Evolutionary conservation across 2,888 invertebrate species (phyloP).

Genomic region (Andrena trimmerana): DNA sequence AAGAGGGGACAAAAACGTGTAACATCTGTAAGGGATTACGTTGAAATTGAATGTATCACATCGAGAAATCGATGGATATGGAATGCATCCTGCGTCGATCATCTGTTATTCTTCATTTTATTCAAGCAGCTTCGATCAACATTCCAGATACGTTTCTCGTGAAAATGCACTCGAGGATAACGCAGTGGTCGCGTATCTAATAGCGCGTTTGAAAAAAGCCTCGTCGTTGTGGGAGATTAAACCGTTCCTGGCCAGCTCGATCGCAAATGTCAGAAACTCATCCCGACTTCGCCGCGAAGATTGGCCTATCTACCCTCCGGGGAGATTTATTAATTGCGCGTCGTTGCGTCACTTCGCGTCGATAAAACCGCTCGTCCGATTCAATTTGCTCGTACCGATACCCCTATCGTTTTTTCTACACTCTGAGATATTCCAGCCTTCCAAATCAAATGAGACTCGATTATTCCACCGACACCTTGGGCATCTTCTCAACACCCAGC

Average conservation of each 20-base stretch:
- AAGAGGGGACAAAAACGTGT: too few relatives aligned
- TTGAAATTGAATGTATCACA: too few relatives aligned
- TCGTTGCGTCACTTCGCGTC: slow-evolving; percentile 40
- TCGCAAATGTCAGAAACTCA: slow-evolving; percentile 50
- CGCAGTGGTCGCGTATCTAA: slow-evolving; percentile 48
- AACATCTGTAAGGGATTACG: too few relatives aligned
- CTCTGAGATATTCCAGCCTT: not conserved
- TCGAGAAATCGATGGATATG: too few relatives aligned
- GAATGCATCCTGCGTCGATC: not conserved
- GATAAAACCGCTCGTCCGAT: slow-evolving; percentile 38
- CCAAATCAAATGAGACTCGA: too few relatives aligned
- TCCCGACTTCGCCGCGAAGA: slow-evolving; percentile 19
- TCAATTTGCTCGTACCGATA: slow-evolving; percentile 27
- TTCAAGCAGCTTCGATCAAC: not conserved
- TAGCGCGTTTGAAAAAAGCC: slow-evolving; percentile 57
- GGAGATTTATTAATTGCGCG: slow-evolving; percentile 52
- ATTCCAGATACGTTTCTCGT: slow-evolving; percentile 29
- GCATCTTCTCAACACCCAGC: too few relatives aligned
- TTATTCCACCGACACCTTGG: too few relatives aligned
- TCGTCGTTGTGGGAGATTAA: slow-evolving; percentile 43
- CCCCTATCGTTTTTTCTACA: slow-evolving; percentile 1
- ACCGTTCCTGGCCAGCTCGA: slow-evolving; percentile 27
- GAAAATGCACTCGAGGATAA: slow-evolving; percentile 51
- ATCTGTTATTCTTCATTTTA: not conserved
- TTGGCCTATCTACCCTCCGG: slow-evolving; percentile 46